Base-by-base conservation (phyloP, 92 coral and sea anemone genomes). In the Palythoa grandiflora region DNA sequence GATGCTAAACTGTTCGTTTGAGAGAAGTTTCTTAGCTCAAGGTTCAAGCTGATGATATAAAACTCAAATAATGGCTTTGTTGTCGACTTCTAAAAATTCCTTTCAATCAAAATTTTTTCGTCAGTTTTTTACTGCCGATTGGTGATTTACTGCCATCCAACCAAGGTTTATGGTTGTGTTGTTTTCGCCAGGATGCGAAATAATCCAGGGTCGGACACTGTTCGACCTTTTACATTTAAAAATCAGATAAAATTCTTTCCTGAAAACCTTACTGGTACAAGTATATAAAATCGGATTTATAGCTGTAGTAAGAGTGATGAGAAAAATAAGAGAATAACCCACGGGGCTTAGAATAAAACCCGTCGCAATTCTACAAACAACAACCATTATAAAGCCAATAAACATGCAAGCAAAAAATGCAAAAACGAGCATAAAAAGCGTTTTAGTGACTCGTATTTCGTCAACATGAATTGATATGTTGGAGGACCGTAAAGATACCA, bases 211-310 rank as follows among this genome's bases (percentile, higher is more conserved):
- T 15, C 68, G 17, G n/a, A 57, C 36, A 13, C n/a, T 13, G 13
- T 7, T 78, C 38, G 51, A 35, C 8, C 38, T 55, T 36, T 44
- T 39, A 48, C 48, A 38, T 57, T 39, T 60, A 35, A 54, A 5
- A 14, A 78, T 78, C 70, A 78, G 83, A 17, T 55, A 9, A 39
- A 78, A 78, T 38, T 78, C 83, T 14, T 38, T 16, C 7, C 70
- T 57, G 71, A 78, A 78, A 6, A 37, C 70, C 55, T 78, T 78
- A 48, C 83, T 78, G 6, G 68, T 78, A 39, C 71, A 54, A n/a
- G 71, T 60, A 38, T 78, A 78, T 35, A 78, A 38, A 57, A 78
- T 78, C 13, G 83, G 83, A 20, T 78, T 78, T 54, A 57, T 38
- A 5, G 83, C 83, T 16, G 83, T 78, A 36, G 83, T 60, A 8